Conservation (phyloP, 2,888 invertebrate genomes). For the Trichacis sp. region DNA sequence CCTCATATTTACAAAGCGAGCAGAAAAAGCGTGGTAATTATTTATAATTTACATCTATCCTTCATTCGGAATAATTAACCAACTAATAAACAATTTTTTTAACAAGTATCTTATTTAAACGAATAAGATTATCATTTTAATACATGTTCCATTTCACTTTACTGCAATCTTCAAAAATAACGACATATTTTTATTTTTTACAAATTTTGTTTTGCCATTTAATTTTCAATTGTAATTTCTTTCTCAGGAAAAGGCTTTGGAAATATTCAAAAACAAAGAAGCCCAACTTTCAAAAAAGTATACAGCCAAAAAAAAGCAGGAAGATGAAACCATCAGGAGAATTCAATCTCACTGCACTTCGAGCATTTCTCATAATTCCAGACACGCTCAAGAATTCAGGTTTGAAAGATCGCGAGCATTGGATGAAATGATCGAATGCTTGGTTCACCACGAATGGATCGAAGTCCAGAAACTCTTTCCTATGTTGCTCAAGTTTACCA, state of each 20-base stretch:
- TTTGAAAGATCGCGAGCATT: conserved; percentile 17
- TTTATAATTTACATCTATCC: too few species aligned
- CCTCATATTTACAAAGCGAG: too few species aligned
- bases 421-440: conserved; percentile 33
- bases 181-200: too few species aligned
- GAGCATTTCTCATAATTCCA: not conserved
- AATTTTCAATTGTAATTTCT: not conserved
- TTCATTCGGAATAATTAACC: too few species aligned
- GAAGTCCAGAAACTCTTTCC: conserved; percentile 37
- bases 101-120: too few species aligned
- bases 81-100: too few species aligned
- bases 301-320: conserved; percentile 1
- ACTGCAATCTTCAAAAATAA: too few species aligned
- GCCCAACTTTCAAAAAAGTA: conserved; percentile 3
- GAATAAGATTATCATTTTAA: too few species aligned
- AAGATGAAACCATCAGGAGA: conserved; percentile 11
- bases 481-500: conserved; percentile 24
- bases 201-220: not conserved
- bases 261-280: conserved; percentile 16
- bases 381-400: not conserved
- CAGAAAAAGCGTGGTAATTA: too few species aligned
- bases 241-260: conserved; percentile 27
- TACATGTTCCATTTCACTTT: too few species aligned
- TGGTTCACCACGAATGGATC: conserved; percentile 39
- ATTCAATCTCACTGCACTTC: conserved; percentile 16